Evolutionary conservation across 2,888 invertebrate species (phyloP).

Genomic region (Tinea semifulvella): DNA sequence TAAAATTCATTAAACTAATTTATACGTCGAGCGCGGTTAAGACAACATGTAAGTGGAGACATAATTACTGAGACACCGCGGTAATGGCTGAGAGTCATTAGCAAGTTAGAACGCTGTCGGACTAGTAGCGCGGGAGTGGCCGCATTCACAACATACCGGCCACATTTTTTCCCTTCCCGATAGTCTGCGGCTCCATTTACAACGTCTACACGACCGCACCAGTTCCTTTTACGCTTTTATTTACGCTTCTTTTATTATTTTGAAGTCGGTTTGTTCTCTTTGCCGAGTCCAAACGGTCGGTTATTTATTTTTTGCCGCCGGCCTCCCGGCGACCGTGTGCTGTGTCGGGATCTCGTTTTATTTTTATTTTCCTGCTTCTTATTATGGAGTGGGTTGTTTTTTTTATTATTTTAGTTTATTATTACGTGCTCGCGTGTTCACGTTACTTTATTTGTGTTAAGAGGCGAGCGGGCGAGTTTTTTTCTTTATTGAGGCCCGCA

Average conservation of each 20-base stretch:
- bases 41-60: slow-evolving; percentile 10
- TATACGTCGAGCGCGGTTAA: slow-evolving; percentile 3
- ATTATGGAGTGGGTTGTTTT: slow-evolving; percentile 61
- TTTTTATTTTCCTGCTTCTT: slow-evolving; percentile 66
- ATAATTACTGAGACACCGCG: neutral
- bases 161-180: slow-evolving; percentile 60
- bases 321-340: slow-evolving; percentile 66
- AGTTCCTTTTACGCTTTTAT: slow-evolving; percentile 67
- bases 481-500: slow-evolving; percentile 59
- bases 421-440: slow-evolving; percentile 62
- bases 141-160: slow-evolving; percentile 61
- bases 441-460: slow-evolving; percentile 63
- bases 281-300: slow-evolving; percentile 57
- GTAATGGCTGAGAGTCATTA: neutral
- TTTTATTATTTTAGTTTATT: slow-evolving; percentile 41
- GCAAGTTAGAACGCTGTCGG: neutral
- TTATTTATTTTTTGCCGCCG: slow-evolving; percentile 62
- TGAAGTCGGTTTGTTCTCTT: slow-evolving; percentile 63
- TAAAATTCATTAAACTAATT: slow-evolving; percentile 11
- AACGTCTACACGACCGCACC: slow-evolving; percentile 64
- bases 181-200: slow-evolving; percentile 65
- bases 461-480: slow-evolving; percentile 50
- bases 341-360: slow-evolving; percentile 57
- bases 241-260: slow-evolving; percentile 67
- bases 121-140: slow-evolving; percentile 17